Evolutionary conservation across 2,888 invertebrate species (phyloP), one percentile per base, ranked within the genome.

Genomic region (Smittia sp.): DNA sequence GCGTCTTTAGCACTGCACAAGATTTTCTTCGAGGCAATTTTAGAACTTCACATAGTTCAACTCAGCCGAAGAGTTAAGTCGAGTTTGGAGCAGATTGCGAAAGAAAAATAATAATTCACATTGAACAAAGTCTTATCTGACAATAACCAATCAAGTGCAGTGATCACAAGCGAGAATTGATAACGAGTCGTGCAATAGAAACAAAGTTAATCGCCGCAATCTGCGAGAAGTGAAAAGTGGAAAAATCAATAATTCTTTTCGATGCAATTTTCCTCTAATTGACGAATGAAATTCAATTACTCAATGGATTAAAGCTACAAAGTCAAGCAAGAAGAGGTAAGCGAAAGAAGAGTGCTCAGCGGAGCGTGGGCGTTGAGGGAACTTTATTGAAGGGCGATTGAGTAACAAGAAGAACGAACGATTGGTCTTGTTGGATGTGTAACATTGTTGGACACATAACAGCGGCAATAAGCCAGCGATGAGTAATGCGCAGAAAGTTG

Each of bases 241-340:
- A 46, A 58, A 58, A 58, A 58, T 58, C 58, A n/a, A 58, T 58
- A 58, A 20, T 58, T 20, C 22, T 58, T 58, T 58, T 58, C 58
- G 58, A 22, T 58, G 58, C 9, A 58, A 58, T 18, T 58, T 58
- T 58, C 15, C 13, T 46, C 46, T 46, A 46, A 46, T 46, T 46
- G 46, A 46, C 32, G 32, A 32, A 6, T 32, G 9, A 32, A 32
- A 32, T 3, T 46, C 46, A 46, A 46, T 46, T 46, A 15, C 15
- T 46, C 6, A 11, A 3, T 46, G 46, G 46, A 46, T 46, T 46
- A 46, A 46, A 46, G 46, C n/a, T 46, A 2, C 11, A n/a, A 46
- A 6, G 11, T n/a, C n/a, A n/a, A 13, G 11, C 2, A 46, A 2
- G 46, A 32, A 32, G 3, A 3, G 15, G 46, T 46, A 46, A 15